Conservation (phyloP, 1,140 invertebrate species). For the Kradibia gibbosae region DNA sequence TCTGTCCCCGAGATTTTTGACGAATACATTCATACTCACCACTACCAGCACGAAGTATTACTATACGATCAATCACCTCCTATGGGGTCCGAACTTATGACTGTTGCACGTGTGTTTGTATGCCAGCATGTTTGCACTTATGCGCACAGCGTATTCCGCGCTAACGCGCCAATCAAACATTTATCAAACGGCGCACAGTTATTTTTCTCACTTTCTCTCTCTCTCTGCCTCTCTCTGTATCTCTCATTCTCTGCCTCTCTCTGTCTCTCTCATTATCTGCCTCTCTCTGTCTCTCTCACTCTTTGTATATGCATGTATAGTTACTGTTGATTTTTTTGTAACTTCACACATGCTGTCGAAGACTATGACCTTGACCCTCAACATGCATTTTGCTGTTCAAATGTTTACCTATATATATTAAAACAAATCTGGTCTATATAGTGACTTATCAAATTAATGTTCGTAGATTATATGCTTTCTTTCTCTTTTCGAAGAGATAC, state of each 20-base stretch:
- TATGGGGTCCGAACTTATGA: slow-evolving; percentile 26
- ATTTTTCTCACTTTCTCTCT: background rate
- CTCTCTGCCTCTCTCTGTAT: background rate
- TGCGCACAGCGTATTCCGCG: background rate
- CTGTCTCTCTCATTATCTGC: too few species aligned
- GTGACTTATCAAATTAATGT: slow-evolving; percentile 44
- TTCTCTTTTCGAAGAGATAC: background rate
- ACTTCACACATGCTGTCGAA: too few species aligned
- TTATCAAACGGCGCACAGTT: slow-evolving; percentile 27
- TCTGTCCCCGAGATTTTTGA: slow-evolving; percentile 60
- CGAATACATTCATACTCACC: slow-evolving; percentile 51
- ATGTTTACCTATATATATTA: too few species aligned
- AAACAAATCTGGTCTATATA: slow-evolving; percentile 19
- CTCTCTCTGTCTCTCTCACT: too few species aligned
- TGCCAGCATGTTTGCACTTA: slow-evolving; percentile 30
- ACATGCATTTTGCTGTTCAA: too few species aligned
- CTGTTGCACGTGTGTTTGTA: slow-evolving; percentile 36
- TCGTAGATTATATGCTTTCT: slow-evolving; percentile 22
- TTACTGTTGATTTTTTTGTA: too few species aligned
- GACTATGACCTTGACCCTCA: too few species aligned
- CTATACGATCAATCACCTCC: slow-evolving; percentile 56
- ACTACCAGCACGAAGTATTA: background rate
- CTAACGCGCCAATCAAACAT: slow-evolving; percentile 25
- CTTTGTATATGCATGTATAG: too few species aligned
- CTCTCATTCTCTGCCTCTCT: too few species aligned